Conservation (phyloP, 1,140 invertebrate genomes). For the Aleiodes sp. region DNA sequence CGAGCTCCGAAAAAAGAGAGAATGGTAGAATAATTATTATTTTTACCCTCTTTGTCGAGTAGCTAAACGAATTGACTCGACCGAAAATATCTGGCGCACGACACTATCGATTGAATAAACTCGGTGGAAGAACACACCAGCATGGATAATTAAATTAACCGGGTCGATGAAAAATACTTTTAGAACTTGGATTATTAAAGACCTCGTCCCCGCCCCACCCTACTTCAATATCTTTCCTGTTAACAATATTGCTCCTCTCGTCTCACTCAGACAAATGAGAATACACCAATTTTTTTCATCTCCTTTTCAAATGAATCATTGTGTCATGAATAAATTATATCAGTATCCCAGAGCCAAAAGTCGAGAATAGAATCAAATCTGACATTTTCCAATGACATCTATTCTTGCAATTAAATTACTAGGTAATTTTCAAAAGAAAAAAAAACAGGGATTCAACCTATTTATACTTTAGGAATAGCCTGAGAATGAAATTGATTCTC, state of each 20-base stretch:
- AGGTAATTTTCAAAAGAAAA: not conserved
- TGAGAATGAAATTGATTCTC: too few species aligned
- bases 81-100: constrained; percentile 30
- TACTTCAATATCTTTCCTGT: not conserved
- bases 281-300: not conserved
- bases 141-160: constrained; percentile 35
- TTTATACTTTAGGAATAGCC: too few species aligned
- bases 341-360: not conserved
- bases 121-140: constrained; percentile 33
- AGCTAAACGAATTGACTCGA: too few species aligned
- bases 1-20: too few species aligned
- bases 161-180: constrained; percentile 32
- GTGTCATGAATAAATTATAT: not conserved
- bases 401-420: not conserved
- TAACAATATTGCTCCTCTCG: constrained; percentile 10
- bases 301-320: too few species aligned
- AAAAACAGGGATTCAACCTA: too few species aligned
- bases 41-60: too few species aligned
- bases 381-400: not conserved
- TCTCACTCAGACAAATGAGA: not conserved
- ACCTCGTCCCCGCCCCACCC: not conserved
- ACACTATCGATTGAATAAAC: constrained; percentile 32
- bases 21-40: too few species aligned
- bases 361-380: not conserved
- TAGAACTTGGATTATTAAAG: constrained; percentile 31